phyloP scores from a whole-genome alignment of 2,113 vertebrate species.

The Lasiurus borealis region DNA sequence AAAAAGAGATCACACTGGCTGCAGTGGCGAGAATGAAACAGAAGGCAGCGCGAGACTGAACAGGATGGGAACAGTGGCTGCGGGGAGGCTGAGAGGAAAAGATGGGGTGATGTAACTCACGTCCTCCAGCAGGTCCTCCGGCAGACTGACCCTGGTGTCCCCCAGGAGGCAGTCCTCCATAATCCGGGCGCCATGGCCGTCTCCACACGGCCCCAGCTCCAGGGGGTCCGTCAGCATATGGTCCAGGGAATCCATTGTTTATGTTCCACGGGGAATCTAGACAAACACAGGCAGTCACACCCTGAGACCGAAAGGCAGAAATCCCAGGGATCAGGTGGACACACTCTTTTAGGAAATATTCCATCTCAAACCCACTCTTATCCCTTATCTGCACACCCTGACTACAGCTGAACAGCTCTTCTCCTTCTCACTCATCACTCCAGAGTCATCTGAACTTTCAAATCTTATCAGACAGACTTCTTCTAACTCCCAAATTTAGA shows the following conservation, averaged over 20 bases:
- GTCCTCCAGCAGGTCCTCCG: slow-evolving; percentile 96
- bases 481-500: not conserved
- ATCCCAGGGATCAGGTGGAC: not conserved
- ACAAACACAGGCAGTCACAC: not conserved
- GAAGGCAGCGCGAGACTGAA: not conserved
- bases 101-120: slow-evolving; percentile 88
- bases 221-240: slow-evolving; percentile 95
- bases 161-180: slow-evolving; percentile 98
- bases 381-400: not conserved
- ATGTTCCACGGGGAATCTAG: slow-evolving; percentile 24
- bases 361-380: not conserved
- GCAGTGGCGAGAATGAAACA: not conserved
- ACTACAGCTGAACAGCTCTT: not conserved
- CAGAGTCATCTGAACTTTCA: not conserved
- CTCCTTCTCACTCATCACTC: not conserved
- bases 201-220: slow-evolving; percentile 91
- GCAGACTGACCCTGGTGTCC: slow-evolving; percentile 92
- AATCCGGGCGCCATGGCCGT: slow-evolving; percentile 86
- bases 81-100: not conserved
- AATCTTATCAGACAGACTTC: not conserved
- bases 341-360: not conserved
- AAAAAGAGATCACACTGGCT: not conserved
- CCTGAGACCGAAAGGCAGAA: not conserved
- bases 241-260: slow-evolving; percentile 93
- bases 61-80: not conserved